Conservation (phyloP, 2,113 vertebrate species). For the Phaethon lepturus region DNA sequence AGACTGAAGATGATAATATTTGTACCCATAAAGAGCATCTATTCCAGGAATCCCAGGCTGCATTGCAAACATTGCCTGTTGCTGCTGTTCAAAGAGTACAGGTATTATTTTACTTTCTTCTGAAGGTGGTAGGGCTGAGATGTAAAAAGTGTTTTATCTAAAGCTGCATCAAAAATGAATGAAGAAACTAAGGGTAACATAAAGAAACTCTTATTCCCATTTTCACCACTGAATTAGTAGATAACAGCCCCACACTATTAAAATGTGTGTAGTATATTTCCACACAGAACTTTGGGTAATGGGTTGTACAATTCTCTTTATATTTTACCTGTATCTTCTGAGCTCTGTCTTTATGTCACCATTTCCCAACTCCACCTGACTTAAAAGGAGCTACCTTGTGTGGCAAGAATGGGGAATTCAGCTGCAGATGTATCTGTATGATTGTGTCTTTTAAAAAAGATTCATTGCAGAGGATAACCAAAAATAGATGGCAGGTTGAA, state of each 20-base stretch:
- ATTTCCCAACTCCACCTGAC: not conserved
- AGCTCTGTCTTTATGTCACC: not conserved
- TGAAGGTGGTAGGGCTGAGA: not conserved
- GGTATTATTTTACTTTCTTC: not conserved
- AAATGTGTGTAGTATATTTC: not conserved
- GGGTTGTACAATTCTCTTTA: not conserved
- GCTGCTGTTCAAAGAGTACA: not conserved
- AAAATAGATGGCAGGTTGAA: slow-evolving; percentile 44
- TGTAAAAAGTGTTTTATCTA: not conserved
- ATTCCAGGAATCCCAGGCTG: not conserved
- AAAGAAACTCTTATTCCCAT: not conserved
- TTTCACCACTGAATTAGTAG: not conserved
- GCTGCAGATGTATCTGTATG: not conserved
- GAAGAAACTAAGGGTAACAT: not conserved
- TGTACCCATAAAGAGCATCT: not conserved
- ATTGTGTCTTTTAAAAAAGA: slow-evolving; percentile 6
- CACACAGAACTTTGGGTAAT: not conserved
- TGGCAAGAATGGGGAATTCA: not conserved
- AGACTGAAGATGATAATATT: not conserved
- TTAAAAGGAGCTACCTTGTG: not conserved
- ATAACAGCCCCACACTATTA: not conserved
- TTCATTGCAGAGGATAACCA: not conserved
- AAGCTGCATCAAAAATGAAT: not conserved
- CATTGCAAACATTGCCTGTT: not conserved
- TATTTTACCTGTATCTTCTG: not conserved